A percentile compares a stretch with the other conserved stretches of the same genome.
These are phyloP conservation scores for Lagothrix lagotricha DNA, from an alignment of 2,797 vertebrate genomes.

Conservation along the genomic window DNA sequence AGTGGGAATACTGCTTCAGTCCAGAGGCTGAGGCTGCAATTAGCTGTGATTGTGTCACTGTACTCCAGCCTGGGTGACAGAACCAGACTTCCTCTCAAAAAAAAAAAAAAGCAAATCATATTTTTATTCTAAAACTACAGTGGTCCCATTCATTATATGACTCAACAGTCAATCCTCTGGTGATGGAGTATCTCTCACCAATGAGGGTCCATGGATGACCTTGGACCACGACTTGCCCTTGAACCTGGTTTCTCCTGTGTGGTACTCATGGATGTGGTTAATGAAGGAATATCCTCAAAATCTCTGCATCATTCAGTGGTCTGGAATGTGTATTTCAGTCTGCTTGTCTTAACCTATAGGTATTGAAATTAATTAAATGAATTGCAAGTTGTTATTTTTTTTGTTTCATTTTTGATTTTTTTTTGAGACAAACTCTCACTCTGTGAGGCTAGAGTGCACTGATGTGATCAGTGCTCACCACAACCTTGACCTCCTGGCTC, in stretches of 20 bases:
- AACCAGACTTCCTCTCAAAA: not conserved
- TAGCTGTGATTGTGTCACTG: not conserved
- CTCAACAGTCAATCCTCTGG: not conserved
- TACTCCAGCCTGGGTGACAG: not conserved
- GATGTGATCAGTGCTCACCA: too few relatives aligned
- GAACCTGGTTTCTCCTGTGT: not conserved
- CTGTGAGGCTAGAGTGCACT: too few relatives aligned
- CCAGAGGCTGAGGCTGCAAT: not conserved
- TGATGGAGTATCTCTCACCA: not conserved
- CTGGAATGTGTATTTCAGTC: not conserved
- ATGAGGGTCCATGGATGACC: not conserved
- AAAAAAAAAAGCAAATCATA: not conserved
- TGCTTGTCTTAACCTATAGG: not conserved
- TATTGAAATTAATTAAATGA: not conserved
- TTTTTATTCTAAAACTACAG: constrained; percentile 7
- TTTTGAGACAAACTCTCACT: too few relatives aligned
- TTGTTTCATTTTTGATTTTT: too few relatives aligned
- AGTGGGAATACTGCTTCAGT: not conserved
- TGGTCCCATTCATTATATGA: not conserved
- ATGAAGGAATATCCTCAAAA: not conserved
- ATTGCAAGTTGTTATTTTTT: not conserved
- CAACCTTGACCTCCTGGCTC: too few relatives aligned
- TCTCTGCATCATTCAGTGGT: not conserved
- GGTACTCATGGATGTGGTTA: not conserved
- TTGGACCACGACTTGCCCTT: not conserved